Conservation (phyloP, 2,888 invertebrate species). For the Tridacna crocea region DNA sequence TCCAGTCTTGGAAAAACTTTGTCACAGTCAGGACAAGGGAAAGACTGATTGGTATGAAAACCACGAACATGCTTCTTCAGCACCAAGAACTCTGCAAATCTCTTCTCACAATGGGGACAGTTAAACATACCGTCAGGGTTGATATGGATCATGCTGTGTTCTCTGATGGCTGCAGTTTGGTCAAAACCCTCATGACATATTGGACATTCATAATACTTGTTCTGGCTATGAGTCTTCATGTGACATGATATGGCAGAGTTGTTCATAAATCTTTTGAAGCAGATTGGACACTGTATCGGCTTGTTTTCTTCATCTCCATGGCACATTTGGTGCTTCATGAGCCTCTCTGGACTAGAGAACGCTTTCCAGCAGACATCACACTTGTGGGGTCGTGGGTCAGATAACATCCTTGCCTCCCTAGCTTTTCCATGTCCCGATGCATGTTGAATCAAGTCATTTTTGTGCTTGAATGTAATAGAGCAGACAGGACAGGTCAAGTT, state of each 20-base stretch:
- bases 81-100: slow-evolving; percentile 89
- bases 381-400: slow-evolving; percentile 85
- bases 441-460: slow-evolving; percentile 85
- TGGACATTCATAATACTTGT: slow-evolving; percentile 89
- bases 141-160: slow-evolving; percentile 88
- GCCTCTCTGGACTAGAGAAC: slow-evolving; percentile 88
- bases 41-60: slow-evolving; percentile 89
- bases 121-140: slow-evolving; percentile 87
- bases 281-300: slow-evolving; percentile 87
- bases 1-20: slow-evolving; percentile 90
- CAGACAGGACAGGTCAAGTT: slow-evolving; percentile 83
- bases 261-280: slow-evolving; percentile 87
- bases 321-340: slow-evolving; percentile 88
- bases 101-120: slow-evolving; percentile 89
- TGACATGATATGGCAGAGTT: slow-evolving; percentile 90
- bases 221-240: slow-evolving; percentile 88
- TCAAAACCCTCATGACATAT: slow-evolving; percentile 90
- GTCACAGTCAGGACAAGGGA: slow-evolving; percentile 89
- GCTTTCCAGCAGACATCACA: slow-evolving; percentile 89
- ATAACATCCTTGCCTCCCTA: slow-evolving; percentile 57
- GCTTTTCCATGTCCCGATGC: slow-evolving; percentile 81
- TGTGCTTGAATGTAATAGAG: slow-evolving; percentile 80
- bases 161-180: slow-evolving; percentile 85
- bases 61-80: slow-evolving; percentile 90
- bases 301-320: slow-evolving; percentile 88